Evolutionary conservation across 2,113 vertebrate genomes (phyloP).

Genomic region (Scalopus aquaticus): DNA sequence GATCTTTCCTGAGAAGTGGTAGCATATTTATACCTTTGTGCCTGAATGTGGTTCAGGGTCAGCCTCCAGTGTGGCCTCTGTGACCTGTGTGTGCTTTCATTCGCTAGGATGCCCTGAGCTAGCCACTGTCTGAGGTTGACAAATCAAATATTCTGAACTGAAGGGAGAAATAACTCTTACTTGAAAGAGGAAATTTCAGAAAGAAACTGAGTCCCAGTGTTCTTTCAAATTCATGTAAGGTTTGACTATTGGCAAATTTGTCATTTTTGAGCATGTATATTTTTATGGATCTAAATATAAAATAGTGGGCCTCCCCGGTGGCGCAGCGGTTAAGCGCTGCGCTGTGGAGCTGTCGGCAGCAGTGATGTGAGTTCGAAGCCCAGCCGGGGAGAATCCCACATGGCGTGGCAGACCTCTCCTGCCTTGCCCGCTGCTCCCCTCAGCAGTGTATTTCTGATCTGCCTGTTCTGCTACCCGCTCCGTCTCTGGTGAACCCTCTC

Average conservation of each 20-base stretch:
- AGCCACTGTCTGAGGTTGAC: not conserved
- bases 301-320: too few species aligned
- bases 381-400: too few species aligned
- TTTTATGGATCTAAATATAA: not conserved
- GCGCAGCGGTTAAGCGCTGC: too few species aligned
- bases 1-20: not conserved
- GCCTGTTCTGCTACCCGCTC: too few species aligned
- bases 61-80: not conserved
- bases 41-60: not conserved
- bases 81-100: slow-evolving; percentile 8
- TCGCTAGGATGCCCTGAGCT: not conserved
- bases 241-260: slow-evolving; percentile 33
- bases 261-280: not conserved
- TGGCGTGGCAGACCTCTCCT: too few species aligned
- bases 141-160: slow-evolving; percentile 42
- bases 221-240: not conserved
- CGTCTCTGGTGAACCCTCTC: too few species aligned
- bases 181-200: slow-evolving; percentile 35
- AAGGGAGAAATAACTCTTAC: not conserved
- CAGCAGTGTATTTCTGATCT: too few species aligned
- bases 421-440: too few species aligned
- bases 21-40: not conserved
- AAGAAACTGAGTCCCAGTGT: slow-evolving; percentile 21
- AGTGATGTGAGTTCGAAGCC: too few species aligned
- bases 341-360: too few species aligned